Conservation (phyloP, 1,140 invertebrate species). For the Potamilus streckersoni region DNA sequence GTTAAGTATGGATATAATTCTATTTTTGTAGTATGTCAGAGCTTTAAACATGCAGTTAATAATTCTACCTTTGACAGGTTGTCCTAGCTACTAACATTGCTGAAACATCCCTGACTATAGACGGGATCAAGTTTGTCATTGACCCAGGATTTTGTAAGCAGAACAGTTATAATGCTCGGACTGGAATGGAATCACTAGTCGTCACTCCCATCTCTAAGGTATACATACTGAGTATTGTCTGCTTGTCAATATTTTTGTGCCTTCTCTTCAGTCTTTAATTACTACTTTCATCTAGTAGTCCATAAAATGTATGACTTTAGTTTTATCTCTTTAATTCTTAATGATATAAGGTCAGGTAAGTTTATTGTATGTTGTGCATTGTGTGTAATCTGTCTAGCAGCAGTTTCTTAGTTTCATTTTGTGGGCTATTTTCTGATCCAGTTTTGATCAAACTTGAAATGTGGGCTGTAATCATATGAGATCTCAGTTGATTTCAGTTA, state of each 20-base stretch:
- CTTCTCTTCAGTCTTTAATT: neutral
- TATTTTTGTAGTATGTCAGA: neutral
- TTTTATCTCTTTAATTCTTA: no score
- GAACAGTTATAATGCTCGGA: slow-evolving; percentile 98
- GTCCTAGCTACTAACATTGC: slow-evolving; percentile 99
- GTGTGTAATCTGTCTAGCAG: no score
- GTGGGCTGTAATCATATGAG: no score
- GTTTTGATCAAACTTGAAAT: no score
- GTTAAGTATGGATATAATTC: no score
- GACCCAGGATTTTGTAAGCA: slow-evolving; percentile 99
- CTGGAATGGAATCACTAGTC: slow-evolving; percentile 98
- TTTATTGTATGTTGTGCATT: no score
- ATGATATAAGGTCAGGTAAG: no score
- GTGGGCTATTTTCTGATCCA: no score
- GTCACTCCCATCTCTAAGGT: slow-evolving; percentile 97
- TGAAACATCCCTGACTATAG: slow-evolving; percentile 98
- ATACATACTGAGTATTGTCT: neutral
- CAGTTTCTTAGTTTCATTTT: no score
- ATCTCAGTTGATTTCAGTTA: no score
- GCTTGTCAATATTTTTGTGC: no score
- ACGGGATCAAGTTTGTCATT: slow-evolving; percentile 99
- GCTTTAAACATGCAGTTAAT: neutral
- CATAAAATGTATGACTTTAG: neutral
- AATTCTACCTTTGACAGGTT: slow-evolving; percentile 73
- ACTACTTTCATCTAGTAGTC: neutral